Conservation (phyloP, 2,797 vertebrate genomes). For the Sitta carolinensis region DNA sequence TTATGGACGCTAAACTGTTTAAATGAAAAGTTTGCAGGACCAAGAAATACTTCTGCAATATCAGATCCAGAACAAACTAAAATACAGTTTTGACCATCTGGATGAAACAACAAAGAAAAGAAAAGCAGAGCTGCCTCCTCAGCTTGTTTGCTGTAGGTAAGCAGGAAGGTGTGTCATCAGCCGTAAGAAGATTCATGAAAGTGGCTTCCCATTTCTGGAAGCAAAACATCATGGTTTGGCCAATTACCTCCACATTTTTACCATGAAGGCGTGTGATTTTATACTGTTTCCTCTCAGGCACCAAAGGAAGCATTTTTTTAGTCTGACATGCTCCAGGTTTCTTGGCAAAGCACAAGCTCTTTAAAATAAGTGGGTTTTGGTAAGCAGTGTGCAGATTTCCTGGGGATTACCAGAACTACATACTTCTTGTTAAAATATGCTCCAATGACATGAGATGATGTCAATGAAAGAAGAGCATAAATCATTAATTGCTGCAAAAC, state of each 20-base stretch:
- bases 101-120: background rate
- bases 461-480: background rate
- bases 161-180: background rate
- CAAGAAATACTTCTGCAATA: background rate
- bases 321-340: background rate
- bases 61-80: background rate
- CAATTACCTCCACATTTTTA: background rate
- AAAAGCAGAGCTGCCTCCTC: background rate
- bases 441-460: background rate
- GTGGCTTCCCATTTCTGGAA: background rate
- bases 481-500: background rate
- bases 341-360: background rate
- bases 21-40: background rate
- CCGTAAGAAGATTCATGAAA: background rate
- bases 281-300: background rate
- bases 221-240: background rate
- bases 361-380: background rate
- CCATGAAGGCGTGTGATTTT: background rate
- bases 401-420: conserved; percentile 36
- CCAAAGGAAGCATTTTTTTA: background rate
- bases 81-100: background rate
- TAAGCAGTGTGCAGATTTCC: conserved; percentile 17
- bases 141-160: background rate
- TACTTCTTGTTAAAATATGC: background rate
- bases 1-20: background rate